phyloP scores from a whole-genome alignment of 2,113 vertebrate species.

The Prochilodus magdalenae region DNA sequence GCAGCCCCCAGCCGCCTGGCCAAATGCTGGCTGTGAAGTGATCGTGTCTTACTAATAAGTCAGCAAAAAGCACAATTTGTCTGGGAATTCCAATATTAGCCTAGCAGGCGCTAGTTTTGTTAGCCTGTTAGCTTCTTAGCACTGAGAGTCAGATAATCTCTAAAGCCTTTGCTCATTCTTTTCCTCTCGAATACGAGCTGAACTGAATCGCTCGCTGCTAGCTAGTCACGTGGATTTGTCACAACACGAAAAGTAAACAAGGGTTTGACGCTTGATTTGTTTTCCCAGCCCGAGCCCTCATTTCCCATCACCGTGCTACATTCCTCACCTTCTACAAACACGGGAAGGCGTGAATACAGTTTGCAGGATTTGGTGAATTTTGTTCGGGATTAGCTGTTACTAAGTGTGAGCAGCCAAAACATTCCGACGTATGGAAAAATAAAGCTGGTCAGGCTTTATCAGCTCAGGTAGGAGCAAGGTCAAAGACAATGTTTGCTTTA shows the following conservation, averaged over 20 bases:
- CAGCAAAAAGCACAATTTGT: background rate
- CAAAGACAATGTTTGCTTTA: constrained; percentile 16
- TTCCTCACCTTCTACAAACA: background rate
- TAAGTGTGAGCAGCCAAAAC: background rate
- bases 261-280: background rate
- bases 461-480: background rate
- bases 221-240: background rate
- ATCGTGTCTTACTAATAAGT: background rate
- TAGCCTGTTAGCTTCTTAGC: background rate
- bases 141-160: too few relatives aligned
- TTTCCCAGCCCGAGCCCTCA: background rate
- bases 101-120: background rate
- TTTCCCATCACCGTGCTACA: background rate
- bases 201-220: background rate
- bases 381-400: background rate
- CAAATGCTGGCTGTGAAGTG: background rate
- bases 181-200: background rate
- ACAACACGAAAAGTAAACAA: background rate
- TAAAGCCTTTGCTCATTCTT: background rate
- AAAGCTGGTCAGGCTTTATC: background rate
- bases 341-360: background rate
- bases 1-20: background rate
- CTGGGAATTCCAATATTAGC: background rate
- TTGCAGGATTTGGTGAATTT: background rate
- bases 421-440: background rate